Evolutionary conservation across 2,113 vertebrate species (phyloP).

Genomic region (Lagenorhynchus albirostris): DNA sequence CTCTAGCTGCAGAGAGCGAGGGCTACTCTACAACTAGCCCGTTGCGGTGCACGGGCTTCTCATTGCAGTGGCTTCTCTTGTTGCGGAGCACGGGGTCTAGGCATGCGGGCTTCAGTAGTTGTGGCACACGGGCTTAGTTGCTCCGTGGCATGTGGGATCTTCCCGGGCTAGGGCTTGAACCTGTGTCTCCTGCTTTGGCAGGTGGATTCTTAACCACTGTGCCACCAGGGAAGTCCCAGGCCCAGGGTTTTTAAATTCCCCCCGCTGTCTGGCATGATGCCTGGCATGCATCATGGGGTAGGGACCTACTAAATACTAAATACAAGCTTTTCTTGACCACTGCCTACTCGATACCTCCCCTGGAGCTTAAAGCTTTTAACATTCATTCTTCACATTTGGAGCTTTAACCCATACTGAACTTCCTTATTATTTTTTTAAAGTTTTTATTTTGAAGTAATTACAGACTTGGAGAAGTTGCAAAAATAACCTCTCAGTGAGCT

Average conservation of each 20-base stretch:
- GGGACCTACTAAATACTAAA: neutral
- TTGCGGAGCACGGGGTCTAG: too few relatives aligned
- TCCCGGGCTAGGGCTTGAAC: too few relatives aligned
- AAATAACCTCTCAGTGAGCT: neutral
- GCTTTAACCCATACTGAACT: neutral
- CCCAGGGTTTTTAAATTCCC: neutral
- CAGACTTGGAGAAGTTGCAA: neutral
- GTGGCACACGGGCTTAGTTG: too few relatives aligned
- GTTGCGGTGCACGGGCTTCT: fast-evolving
- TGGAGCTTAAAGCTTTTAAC: neutral
- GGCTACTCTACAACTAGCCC: too few relatives aligned
- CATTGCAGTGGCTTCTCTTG: too few relatives aligned
- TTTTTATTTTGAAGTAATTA: conserved; percentile 6
- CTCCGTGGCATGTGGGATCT: too few relatives aligned
- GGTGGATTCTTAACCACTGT: too few relatives aligned
- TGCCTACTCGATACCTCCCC: neutral
- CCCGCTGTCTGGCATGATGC: neutral
- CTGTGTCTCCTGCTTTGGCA: too few relatives aligned
- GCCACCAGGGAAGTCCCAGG: too few relatives aligned
- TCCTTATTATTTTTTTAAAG: neutral
- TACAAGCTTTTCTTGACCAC: neutral
- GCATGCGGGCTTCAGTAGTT: too few relatives aligned
- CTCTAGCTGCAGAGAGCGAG: too few relatives aligned
- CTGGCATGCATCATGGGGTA: neutral
- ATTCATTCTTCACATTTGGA: neutral